Conservation (phyloP, 2,888 invertebrate species). For the Leptinotarsa peninsularis region DNA sequence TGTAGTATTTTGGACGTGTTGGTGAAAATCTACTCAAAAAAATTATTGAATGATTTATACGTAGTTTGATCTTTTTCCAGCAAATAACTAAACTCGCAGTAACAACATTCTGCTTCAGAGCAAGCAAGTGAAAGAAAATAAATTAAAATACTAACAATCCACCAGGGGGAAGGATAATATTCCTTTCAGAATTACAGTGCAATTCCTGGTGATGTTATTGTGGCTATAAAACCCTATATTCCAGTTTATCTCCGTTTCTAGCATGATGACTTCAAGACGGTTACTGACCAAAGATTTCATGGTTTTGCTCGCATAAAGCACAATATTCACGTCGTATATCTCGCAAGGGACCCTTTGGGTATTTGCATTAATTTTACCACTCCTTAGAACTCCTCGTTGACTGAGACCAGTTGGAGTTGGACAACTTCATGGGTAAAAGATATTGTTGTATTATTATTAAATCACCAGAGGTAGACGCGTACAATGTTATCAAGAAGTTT, state of each 20-base stretch:
- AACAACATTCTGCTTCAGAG: too few species aligned
- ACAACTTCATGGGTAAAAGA: neutral
- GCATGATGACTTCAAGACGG: constrained; percentile 46
- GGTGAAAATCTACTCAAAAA: too few species aligned
- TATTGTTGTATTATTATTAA: neutral
- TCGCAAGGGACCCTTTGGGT: constrained; percentile 41
- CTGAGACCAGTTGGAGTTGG: neutral
- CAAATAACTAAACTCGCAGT: too few species aligned
- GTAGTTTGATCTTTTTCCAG: too few species aligned
- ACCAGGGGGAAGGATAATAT: neutral
- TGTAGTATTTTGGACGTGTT: too few species aligned
- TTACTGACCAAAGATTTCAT: constrained; percentile 49
- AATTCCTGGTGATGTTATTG: constrained; percentile 19
- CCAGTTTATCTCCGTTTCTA: constrained; percentile 30
- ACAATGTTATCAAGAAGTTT: too few species aligned
- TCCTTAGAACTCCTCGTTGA: constrained; percentile 30
- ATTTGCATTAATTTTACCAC: constrained; percentile 48
- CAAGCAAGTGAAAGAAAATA: neutral
- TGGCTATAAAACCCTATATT: constrained; percentile 18
- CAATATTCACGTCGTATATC: constrained; percentile 47
- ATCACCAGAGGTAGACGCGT: too few species aligned
- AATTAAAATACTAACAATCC: constrained; percentile 12
- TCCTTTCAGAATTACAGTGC: constrained; percentile 18
- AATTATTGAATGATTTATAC: too few species aligned
- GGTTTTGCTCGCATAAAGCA: constrained; percentile 46